Percentiles rank a stretch among this genome's conserved stretches.
Conservation (phyloP, 2,797 vertebrate genomes). For the Austrolebias charrua region DNA sequence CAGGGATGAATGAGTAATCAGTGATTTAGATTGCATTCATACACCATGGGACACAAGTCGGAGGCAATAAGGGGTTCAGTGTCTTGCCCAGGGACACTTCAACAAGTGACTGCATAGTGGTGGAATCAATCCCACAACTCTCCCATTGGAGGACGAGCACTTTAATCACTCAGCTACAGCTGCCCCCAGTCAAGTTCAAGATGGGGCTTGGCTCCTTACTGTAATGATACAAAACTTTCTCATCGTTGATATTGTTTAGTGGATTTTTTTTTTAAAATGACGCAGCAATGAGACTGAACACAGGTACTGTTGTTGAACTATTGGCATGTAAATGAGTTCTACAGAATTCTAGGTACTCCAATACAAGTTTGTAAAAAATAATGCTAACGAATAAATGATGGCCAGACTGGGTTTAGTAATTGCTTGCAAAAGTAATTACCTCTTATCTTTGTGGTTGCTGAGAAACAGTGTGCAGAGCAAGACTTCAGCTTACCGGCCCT, state of each 20-base stretch:
- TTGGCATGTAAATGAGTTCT: constrained; percentile 35
- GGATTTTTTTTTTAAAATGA: constrained; percentile 20
- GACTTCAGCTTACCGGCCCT: constrained; percentile 24
- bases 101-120: no score
- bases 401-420: constrained; percentile 48
- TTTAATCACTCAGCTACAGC: no score
- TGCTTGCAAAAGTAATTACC: constrained; percentile 72
- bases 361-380: constrained; percentile 47
- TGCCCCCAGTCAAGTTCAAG: no score
- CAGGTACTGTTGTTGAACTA: constrained; percentile 39
- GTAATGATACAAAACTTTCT: constrained; percentile 29
- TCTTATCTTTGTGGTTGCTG: constrained; percentile 64
- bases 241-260: constrained; percentile 31
- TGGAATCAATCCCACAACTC: no score
- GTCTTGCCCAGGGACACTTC: no score
- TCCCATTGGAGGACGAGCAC: no score
- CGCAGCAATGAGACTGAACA: constrained; percentile 12
- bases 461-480: constrained; percentile 25
- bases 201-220: no score
- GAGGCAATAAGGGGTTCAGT: no score
- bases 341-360: constrained; percentile 58
- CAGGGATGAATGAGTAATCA: no score
- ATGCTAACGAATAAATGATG: constrained; percentile 61
- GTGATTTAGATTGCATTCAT: no score
- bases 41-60: no score